A percentile compares a stretch with the other conserved stretches of the same genome.
Conservation (phyloP, 2,113 vertebrate genomes). For the Tricholaema leucomelas region DNA sequence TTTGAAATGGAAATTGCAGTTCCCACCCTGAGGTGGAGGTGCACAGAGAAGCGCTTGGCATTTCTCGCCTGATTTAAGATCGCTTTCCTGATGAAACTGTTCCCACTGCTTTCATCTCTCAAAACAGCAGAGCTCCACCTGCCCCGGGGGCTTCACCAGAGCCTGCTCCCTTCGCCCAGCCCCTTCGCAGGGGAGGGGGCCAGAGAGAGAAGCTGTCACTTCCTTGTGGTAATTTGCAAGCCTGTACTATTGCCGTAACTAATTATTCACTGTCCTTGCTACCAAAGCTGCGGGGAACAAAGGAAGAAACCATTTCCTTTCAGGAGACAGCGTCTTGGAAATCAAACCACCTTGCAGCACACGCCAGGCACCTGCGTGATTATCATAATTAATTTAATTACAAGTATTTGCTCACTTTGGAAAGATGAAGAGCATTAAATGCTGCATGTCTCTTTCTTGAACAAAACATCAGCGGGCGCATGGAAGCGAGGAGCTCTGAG, state of each 20-base stretch:
- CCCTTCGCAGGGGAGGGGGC: rapidly evolving
- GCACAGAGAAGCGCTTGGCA: not conserved
- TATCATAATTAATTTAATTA: constrained; percentile 47
- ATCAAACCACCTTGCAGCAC: not conserved
- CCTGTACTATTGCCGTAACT: not conserved
- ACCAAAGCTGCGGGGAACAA: not conserved
- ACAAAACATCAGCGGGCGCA: not conserved
- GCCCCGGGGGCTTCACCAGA: not conserved
- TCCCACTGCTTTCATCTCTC: not conserved
- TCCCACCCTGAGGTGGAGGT: not conserved
- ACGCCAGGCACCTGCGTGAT: not conserved
- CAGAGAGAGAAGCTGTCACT: not conserved
- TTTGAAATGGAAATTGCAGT: not conserved
- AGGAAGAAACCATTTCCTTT: not conserved
- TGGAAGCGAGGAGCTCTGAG: not conserved
- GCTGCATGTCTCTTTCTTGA: not conserved
- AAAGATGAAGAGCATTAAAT: constrained; percentile 10
- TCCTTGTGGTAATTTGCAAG: not conserved
- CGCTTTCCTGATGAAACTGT: not conserved
- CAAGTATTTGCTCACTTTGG: constrained; percentile 11
- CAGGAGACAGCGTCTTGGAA: not conserved
- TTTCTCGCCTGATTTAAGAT: not conserved
- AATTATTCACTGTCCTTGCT: not conserved
- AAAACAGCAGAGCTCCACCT: not conserved
- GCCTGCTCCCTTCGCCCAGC: not conserved